phyloP scores from a whole-genome alignment of 2,888 invertebrate genomes.

The Bibio marci region DNA sequence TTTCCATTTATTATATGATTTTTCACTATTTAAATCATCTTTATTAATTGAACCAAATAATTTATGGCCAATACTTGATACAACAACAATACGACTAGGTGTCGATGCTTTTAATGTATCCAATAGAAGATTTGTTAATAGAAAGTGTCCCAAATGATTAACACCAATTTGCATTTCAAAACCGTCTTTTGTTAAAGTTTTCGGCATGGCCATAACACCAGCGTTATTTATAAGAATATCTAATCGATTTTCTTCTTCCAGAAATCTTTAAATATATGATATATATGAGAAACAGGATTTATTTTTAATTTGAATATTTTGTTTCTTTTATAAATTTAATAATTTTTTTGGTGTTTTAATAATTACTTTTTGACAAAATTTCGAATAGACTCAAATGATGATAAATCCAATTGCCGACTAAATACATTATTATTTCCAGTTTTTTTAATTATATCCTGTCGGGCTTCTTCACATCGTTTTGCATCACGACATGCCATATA shows the following conservation, averaged over 20 bases:
- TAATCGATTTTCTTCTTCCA: slow-evolving; percentile 29
- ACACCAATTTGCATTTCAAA: slow-evolving; percentile 39
- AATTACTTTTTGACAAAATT: slow-evolving; percentile 38
- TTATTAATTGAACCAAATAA: slow-evolving; percentile 44
- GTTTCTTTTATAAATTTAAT: no score
- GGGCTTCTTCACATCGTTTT: slow-evolving; percentile 45
- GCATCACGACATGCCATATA: slow-evolving; percentile 76
- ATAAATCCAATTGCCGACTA: slow-evolving; percentile 31
- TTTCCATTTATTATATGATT: slow-evolving; percentile 40
- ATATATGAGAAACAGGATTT: no score
- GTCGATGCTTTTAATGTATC: slow-evolving; percentile 37
- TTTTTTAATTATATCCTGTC: slow-evolving; percentile 50
- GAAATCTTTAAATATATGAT: slow-evolving; percentile 14
- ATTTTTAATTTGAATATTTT: no score
- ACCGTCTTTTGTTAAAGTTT: slow-evolving; percentile 32
- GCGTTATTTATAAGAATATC: slow-evolving; percentile 42
- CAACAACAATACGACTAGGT: slow-evolving; percentile 58
- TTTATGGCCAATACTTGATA: slow-evolving; percentile 56
- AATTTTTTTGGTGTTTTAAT: no score
- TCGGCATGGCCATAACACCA: slow-evolving; percentile 31
- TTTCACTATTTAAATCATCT: slow-evolving; percentile 54
- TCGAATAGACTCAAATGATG: slow-evolving; percentile 35
- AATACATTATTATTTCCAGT: slow-evolving; percentile 61
- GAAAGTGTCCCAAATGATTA: slow-evolving; percentile 43
- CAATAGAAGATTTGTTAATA: slow-evolving; percentile 38